Evolutionary conservation across 2,888 invertebrate species (phyloP).

Genomic region (Ochropleura leucogaster): DNA sequence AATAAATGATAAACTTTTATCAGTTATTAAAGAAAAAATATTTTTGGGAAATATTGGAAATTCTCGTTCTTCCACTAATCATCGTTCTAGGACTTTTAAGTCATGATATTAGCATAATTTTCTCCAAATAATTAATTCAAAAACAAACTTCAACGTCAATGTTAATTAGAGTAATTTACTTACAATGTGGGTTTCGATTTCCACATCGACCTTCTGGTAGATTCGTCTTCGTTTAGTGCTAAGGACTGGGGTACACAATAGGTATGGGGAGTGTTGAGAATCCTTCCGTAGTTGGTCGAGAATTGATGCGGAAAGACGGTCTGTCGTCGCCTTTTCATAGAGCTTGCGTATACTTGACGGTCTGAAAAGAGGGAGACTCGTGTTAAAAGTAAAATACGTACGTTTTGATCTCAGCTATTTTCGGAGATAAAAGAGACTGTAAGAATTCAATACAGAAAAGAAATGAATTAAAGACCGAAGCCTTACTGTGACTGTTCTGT

Average conservation of each 20-base stretch:
- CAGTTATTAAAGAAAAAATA: slow-evolving; percentile 3
- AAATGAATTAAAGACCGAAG: slow-evolving; percentile 6
- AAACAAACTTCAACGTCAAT: slow-evolving; percentile 8
- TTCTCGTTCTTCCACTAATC: slow-evolving; percentile 1
- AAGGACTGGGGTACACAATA: slow-evolving; percentile 95
- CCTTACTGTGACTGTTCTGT: neutral
- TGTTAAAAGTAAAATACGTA: slow-evolving; percentile 11
- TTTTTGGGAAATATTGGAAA: slow-evolving; percentile 11
- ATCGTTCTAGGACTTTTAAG: neutral
- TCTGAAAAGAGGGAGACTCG: slow-evolving; percentile 77
- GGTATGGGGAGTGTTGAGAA: slow-evolving; percentile 92
- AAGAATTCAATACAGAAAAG: neutral
- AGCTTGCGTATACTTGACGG: slow-evolving; percentile 94
- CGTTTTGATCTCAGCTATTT: neutral
- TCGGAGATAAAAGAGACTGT: neutral
- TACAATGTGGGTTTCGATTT: slow-evolving; percentile 97
- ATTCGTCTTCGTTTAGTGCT: slow-evolving; percentile 93
- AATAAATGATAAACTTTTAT: slow-evolving; percentile 23
- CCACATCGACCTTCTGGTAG: slow-evolving; percentile 93
- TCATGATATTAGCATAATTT: slow-evolving; percentile 32
- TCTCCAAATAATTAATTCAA: slow-evolving; percentile 27
- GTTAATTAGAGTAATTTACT: slow-evolving; percentile 81
- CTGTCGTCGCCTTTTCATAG: slow-evolving; percentile 94
- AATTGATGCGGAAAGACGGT: slow-evolving; percentile 91
- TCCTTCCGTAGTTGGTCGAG: slow-evolving; percentile 92